phyloP scores from a whole-genome alignment of 2,888 invertebrate species.

The Ischnus inquisitorius region DNA sequence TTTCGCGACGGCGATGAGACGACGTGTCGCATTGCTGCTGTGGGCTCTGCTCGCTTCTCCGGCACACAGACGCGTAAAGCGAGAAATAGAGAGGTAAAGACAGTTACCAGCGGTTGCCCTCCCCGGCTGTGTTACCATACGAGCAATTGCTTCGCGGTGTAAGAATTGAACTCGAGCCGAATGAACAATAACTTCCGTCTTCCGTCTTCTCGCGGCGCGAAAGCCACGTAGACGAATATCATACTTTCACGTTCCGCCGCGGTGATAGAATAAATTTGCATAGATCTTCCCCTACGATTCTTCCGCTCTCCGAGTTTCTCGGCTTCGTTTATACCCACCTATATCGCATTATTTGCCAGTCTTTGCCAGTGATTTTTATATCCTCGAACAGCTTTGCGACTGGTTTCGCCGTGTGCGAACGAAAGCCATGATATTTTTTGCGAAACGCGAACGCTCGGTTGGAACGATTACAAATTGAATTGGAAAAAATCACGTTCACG shows the following conservation, averaged over 20 bases:
- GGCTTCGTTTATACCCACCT: neutral
- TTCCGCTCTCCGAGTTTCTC: neutral
- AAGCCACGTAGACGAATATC: neutral
- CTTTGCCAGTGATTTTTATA: neutral
- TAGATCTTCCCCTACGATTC: constrained; percentile 1
- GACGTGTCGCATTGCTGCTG: constrained; percentile 5
- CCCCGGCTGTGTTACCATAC: constrained; percentile 8
- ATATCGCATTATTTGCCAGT: neutral
- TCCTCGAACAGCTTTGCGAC: constrained; percentile 1
- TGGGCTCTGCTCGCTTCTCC: neutral
- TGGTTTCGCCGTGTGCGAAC: neutral
- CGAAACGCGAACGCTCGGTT: neutral
- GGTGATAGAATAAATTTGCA: constrained; percentile 51
- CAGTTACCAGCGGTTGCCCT: neutral
- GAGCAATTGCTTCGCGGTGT: constrained; percentile 41
- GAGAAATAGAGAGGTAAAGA: neutral
- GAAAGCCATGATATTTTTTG: neutral
- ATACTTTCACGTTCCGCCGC: constrained; percentile 18
- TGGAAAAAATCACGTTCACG: neutral
- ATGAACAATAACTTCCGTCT: constrained; percentile 51
- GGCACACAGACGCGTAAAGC: neutral
- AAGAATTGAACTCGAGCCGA: constrained; percentile 35
- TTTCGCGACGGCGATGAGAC: neutral
- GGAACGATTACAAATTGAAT: neutral
- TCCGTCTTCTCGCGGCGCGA: constrained; percentile 6